Base-by-base conservation (phyloP, 2,888 invertebrate species). In the Pemphredon lugubris region DNA sequence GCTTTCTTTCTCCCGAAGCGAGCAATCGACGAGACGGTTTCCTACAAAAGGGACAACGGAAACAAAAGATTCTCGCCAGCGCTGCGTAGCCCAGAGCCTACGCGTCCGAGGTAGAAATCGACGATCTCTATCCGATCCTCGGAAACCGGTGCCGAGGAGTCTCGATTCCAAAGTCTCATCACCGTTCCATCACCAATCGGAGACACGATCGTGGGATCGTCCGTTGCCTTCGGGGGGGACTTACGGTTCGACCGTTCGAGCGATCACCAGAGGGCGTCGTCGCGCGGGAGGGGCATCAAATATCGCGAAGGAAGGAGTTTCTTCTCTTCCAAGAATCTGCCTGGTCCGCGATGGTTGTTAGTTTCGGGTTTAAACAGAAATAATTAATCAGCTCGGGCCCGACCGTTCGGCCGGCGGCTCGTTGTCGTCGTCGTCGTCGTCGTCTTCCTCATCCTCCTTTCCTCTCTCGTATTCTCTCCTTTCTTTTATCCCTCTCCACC, bases 341-440 rank as follows among this genome's bases (percentile, higher is more conserved):
- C 66, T 73, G 69, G 74, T 66, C 65, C 75, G 72, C 82, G 73
- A 82, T 77, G 82, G 83, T 81, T 86, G 87, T 85, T 87, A 82
- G 85, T 82, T 87, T 86, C 83, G 82, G 83, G 75, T 83, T 83
- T 77, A 83, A 87, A 87, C 79, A 82, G 83, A 86, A 89, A 89
- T 89, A 89, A 89, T 89, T 89, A 88, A 89, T 89, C 88, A 87
- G 77, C 75, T 73, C 59, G 77, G n/a, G 75, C 77, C 75, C 64
- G 68, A 53, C 77, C 74, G 71, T 68, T 74, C 78, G 78, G 83
- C 70, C 82, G 77, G 58, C 69, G 78, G 74, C 74, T 69, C 47
- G 59, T 75, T 45, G 44, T 74, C 68, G 44, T 54, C 26, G 30
- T 37, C n/a, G n/a, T n/a, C n/a, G 6, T 42, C 11, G n/a, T 37